These are phyloP conservation scores for Etia nguti DNA, from an alignment of 2,113 vertebrate genomes.

Conservation along the genomic window DNA sequence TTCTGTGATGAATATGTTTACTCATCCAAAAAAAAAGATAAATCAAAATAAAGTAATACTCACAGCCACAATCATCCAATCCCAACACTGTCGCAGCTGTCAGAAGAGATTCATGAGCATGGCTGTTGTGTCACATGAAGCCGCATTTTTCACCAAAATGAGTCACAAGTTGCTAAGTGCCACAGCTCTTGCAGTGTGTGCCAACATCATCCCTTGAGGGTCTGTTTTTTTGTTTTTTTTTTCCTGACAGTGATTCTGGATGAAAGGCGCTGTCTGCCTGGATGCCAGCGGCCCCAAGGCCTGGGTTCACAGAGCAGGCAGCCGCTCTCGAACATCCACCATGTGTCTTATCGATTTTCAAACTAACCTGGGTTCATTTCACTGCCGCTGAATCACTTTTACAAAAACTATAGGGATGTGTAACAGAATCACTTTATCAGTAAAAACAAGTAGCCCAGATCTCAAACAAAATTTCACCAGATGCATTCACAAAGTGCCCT, in stretches of 20 bases:
- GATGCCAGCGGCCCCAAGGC: background rate
- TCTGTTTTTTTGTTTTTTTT: background rate
- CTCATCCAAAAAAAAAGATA: conserved; percentile 19
- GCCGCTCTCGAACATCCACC: background rate
- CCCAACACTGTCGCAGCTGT: background rate
- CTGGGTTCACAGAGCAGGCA: conserved; percentile 11
- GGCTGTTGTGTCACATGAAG: conserved; percentile 13
- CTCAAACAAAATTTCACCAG: background rate
- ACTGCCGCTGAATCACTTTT: background rate
- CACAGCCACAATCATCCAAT: background rate
- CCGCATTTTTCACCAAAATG: conserved; percentile 28
- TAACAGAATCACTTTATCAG: background rate
- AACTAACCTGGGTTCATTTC: background rate
- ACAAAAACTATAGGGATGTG: background rate
- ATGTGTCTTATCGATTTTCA: conserved; percentile 18
- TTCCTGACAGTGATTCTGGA: conserved; percentile 37
- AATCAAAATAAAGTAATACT: conserved; percentile 35
- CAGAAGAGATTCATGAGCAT: background rate
- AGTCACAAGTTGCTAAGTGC: conserved; percentile 19
- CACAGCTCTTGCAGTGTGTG: background rate
- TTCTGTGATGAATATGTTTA: conserved; percentile 18
- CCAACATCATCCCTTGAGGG: conserved; percentile 16
- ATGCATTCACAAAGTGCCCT: background rate
- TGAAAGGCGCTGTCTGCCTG: conserved; percentile 30
- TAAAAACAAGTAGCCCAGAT: background rate